Evolutionary conservation across 2,888 invertebrate genomes (phyloP).

Genomic region (Piscicola geometra): DNA sequence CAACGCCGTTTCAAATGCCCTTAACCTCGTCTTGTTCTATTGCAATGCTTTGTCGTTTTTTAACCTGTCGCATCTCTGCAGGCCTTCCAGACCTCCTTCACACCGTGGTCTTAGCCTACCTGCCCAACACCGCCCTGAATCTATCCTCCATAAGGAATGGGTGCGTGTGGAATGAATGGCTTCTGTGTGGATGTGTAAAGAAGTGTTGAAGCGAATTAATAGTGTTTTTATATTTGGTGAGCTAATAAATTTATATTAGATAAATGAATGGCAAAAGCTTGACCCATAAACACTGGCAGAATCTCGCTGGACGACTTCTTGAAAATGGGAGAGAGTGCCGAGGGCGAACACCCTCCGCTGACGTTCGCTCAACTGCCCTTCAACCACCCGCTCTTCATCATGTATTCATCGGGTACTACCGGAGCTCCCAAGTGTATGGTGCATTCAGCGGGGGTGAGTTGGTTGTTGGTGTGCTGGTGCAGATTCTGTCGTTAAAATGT

Average conservation of each 20-base stretch:
- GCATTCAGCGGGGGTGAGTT: conserved; percentile 60
- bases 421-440: conserved; percentile 63
- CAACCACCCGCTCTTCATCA: conserved; percentile 61
- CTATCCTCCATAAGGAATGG: conserved; percentile 48
- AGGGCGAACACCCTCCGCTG: conserved; percentile 46
- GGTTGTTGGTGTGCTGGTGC: not conserved
- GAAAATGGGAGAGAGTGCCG: conserved; percentile 41
- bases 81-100: conserved; percentile 52
- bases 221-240: too few relatives aligned
- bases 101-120: conserved; percentile 53
- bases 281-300: conserved; percentile 27
- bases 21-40: too few relatives aligned
- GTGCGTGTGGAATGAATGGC: too few relatives aligned
- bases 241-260: too few relatives aligned
- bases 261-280: too few relatives aligned
- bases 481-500: not conserved
- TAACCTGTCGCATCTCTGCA: too few relatives aligned
- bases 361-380: conserved; percentile 60
- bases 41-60: too few relatives aligned
- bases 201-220: too few relatives aligned
- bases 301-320: conserved; percentile 52
- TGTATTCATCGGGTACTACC: conserved; percentile 63
- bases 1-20: too few relatives aligned
- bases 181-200: too few relatives aligned
- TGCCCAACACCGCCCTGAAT: conserved; percentile 45